Base-by-base conservation (phyloP, 2,797 vertebrate genomes). In the Typhlichthys subterraneus region DNA sequence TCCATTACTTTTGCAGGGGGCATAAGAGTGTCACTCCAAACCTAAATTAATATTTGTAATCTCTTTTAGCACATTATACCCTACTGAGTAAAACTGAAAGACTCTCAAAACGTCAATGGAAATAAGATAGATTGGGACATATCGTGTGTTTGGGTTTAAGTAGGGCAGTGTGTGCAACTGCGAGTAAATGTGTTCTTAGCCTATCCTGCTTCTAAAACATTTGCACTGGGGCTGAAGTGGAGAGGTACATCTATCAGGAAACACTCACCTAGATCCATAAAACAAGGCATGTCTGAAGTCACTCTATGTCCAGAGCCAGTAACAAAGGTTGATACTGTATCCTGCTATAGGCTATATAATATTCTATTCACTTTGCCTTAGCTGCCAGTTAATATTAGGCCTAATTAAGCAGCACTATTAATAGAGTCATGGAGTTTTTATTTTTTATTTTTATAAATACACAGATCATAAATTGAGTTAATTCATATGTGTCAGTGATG, bases 161-260 rank as follows among this genome's bases (percentile, higher is more conserved):
- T 88, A 85, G 82, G 77, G 72, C 81, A 84, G 60, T 65, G 17
- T 82, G 79, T 79, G 70, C 83, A 83, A 79, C 75, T 83, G 82
- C 83, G 85, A 88, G 75, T 77, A 76, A 84, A 80, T 77, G 79
- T 84, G 75, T 84, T 83, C 74, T 84, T 83, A 79, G 75, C 76
- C 77, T 78, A 54, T 70, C 59, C 49, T 17, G 33, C 13, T 79
- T 82, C 78, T 79, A 69, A 86, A 82, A 75, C 85, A 65, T 85
- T 83, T 83, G 72, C 50, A 56, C 72, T 65, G 53, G 63, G 64
- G 73, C 58, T 67, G 73, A 76, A 83, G 73, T 47, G 73, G 72
- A 85, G 73, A 81, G 71, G 65, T 66, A 87, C 80, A 87, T 86
- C 84, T 80, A 83, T 86, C 84, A 86, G 73, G 79, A 82, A 83